Percentiles rank a stretch among this genome's conserved stretches.
phyloP scores from a whole-genome alignment of 1,140 invertebrate genomes.

The Melitaea cinxia region DNA sequence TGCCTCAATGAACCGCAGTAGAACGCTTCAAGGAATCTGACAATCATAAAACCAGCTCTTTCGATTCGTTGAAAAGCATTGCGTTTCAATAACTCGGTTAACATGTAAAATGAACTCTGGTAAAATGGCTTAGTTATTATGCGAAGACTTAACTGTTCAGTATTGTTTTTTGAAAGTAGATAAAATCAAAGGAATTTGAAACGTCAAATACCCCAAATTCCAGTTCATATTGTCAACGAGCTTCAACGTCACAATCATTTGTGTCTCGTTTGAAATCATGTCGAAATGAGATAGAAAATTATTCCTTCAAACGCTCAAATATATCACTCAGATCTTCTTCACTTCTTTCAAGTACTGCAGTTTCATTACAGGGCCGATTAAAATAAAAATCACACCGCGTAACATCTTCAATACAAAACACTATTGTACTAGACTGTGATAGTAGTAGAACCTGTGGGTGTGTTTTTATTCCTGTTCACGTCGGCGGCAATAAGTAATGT shows the following conservation, averaged over 20 bases:
- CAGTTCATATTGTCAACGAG: no score
- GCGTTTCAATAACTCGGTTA: slow-evolving; percentile 31
- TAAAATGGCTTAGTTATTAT: not conserved
- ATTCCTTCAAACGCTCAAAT: slow-evolving; percentile 48
- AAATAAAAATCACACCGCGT: slow-evolving; percentile 39
- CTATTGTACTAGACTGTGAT: slow-evolving; percentile 42
- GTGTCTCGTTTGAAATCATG: slow-evolving; percentile 5
- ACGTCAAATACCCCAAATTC: not conserved
- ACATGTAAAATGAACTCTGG: slow-evolving; percentile 27
- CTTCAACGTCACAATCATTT: not conserved
- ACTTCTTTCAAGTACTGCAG: slow-evolving; percentile 50
- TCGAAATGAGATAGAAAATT: slow-evolving; percentile 36
- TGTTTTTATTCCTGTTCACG: slow-evolving; percentile 69
- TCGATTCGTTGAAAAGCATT: slow-evolving; percentile 48
- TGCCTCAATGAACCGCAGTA: slow-evolving; percentile 45
- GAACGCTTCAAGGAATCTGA: slow-evolving; percentile 54
- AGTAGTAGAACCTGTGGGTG: slow-evolving; percentile 58
- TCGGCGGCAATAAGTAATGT: slow-evolving; percentile 72
- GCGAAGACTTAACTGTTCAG: not conserved
- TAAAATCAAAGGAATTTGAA: not conserved
- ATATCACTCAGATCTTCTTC: slow-evolving; percentile 44
- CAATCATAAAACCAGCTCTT: slow-evolving; percentile 48
- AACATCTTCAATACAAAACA: slow-evolving; percentile 40
- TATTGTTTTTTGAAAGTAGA: no score
- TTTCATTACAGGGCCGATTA: slow-evolving; percentile 48